Percentiles rank a stretch among this genome's conserved stretches.
phyloP scores from a whole-genome alignment of 2,113 vertebrate genomes.

The Phalacrocorax brasilianus region DNA sequence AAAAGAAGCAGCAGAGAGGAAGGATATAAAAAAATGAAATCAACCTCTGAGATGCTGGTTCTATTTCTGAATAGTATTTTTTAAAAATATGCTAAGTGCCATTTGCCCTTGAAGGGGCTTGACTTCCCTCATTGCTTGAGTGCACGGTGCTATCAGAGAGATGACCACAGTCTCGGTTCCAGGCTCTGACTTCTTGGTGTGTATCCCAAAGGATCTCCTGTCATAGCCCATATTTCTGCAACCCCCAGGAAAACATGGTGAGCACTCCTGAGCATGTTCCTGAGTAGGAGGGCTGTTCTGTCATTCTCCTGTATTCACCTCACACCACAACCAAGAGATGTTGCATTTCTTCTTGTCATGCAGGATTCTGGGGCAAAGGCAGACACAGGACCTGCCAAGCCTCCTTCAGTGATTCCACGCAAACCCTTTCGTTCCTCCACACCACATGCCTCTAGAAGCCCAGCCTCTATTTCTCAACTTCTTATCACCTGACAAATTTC shows the following conservation, averaged over 20 bases:
- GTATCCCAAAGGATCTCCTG: not conserved
- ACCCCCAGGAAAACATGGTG: not conserved
- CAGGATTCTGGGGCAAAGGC: not conserved
- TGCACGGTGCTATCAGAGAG: rapidly evolving
- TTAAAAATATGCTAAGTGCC: not conserved
- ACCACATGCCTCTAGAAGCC: not conserved
- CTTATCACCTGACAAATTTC: not conserved
- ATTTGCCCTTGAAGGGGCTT: not conserved
- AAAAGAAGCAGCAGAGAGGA: not conserved
- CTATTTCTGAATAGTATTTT: not conserved
- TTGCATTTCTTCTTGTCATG: not conserved
- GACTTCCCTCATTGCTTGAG: not conserved
- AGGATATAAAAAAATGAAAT: not conserved
- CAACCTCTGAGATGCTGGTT: not conserved
- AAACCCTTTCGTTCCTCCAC: rapidly evolving
- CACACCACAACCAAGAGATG: not conserved
- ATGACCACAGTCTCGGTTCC: not conserved
- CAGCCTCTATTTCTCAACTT: not conserved
- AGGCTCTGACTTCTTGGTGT: not conserved
- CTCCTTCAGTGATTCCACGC: not conserved
- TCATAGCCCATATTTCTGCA: not conserved
- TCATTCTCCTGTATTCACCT: not conserved
- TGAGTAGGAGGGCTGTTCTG: not conserved
- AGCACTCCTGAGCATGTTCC: not conserved
- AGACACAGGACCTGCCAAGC: not conserved